Percentiles rank a stretch among this genome's conserved stretches.
These are phyloP conservation scores for Argyresthia goedartella DNA, from an alignment of 2,888 invertebrate genomes.

Conservation along the genomic window DNA sequence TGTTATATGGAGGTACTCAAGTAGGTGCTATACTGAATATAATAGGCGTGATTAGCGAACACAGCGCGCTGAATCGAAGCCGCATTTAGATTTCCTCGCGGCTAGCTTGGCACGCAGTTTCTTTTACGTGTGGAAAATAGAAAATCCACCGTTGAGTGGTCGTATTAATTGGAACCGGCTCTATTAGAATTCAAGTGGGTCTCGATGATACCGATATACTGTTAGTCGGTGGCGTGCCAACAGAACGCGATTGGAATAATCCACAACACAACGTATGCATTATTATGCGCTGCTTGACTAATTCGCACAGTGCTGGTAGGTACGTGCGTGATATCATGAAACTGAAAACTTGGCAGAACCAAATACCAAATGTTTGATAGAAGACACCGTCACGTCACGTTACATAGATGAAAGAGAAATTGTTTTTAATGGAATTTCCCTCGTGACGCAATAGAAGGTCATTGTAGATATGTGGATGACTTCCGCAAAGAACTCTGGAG, in stretches of 20 bases:
- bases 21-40: too few species aligned
- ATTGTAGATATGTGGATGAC: too few species aligned
- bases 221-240: slow-evolving; percentile 57
- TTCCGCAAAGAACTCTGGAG: too few species aligned
- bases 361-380: slow-evolving; percentile 25
- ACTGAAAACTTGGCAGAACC: slow-evolving; percentile 5
- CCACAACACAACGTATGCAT: slow-evolving; percentile 7
- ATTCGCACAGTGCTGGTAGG: not conserved
- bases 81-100: slow-evolving; percentile 56
- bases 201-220: slow-evolving; percentile 47
- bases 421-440: slow-evolving; percentile 36
- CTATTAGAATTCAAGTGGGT: slow-evolving; percentile 59
- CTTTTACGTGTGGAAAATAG: slow-evolving; percentile 71
- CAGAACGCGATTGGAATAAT: slow-evolving; percentile 51
- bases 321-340: slow-evolving; percentile 9
- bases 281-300: slow-evolving; percentile 8
- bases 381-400: slow-evolving; percentile 19
- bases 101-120: slow-evolving; percentile 52
- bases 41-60: not conserved
- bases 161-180: slow-evolving; percentile 58
- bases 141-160: slow-evolving; percentile 68
- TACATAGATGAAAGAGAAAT: slow-evolving; percentile 37
- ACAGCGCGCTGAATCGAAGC: slow-evolving; percentile 15
- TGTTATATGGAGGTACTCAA: too few species aligned
- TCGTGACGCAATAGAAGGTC: slow-evolving; percentile 5